Evolutionary conservation across 2,797 vertebrate genomes (phyloP).

Genomic region (Buceros bicornis): DNA sequence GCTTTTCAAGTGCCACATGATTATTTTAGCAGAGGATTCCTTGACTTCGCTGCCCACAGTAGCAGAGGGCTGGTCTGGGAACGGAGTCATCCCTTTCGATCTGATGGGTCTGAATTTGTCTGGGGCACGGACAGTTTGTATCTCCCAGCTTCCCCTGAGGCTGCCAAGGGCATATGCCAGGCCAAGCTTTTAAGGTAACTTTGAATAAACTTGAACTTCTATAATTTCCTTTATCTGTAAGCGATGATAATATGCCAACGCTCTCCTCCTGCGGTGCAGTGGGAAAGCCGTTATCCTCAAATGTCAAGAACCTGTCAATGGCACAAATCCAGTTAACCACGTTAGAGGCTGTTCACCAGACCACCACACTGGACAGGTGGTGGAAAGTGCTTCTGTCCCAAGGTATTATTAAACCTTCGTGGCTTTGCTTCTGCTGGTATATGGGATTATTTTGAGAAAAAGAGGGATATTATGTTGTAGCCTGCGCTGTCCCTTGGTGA

Average conservation of each 20-base stretch:
- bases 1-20: not conserved
- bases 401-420: conserved; percentile 9
- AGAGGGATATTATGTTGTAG: not conserved
- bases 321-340: not conserved
- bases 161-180: not conserved
- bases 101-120: not conserved
- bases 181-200: not conserved
- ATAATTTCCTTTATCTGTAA: not conserved
- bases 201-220: not conserved
- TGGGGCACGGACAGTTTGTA: not conserved
- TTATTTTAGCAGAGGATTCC: not conserved
- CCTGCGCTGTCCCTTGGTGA: conserved; percentile 17
- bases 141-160: not conserved
- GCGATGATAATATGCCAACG: not conserved
- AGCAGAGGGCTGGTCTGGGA: not conserved
- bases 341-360: not conserved
- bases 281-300: not conserved
- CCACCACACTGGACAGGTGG: not conserved
- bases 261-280: not conserved
- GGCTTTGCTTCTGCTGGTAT: conserved; percentile 35
- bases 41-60: not conserved
- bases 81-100: fast-evolving
- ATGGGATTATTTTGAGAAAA: not conserved
- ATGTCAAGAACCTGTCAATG: not conserved
- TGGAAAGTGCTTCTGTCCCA: not conserved